phyloP scores from a whole-genome alignment of 1,140 invertebrate genomes.

The Sinella curviseta region DNA sequence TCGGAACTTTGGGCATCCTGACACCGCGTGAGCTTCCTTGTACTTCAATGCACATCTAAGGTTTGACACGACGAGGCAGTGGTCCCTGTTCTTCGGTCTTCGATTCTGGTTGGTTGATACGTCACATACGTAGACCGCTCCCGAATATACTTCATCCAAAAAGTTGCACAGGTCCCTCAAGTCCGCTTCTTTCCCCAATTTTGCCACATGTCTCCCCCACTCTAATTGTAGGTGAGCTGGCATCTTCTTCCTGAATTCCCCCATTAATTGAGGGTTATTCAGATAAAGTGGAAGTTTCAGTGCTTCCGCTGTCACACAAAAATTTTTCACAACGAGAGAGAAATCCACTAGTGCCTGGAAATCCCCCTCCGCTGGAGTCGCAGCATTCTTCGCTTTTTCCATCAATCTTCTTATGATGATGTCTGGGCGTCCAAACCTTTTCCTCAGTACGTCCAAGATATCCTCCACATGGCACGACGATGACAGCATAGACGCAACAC shows the following conservation, averaged over 20 bases:
- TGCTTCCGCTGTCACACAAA: not conserved
- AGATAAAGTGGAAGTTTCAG: not conserved
- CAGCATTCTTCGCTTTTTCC: not conserved
- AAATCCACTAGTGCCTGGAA: conserved; percentile 3
- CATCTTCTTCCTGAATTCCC: not conserved
- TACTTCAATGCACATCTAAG: not conserved
- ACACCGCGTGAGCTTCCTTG: not conserved
- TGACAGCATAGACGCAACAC: not conserved
- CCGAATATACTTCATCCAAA: not conserved
- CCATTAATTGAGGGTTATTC: not conserved
- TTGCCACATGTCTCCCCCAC: not conserved
- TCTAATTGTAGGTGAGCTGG: not conserved
- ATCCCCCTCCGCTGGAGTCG: not conserved
- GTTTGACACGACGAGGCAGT: not conserved
- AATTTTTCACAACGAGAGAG: conserved; percentile 5
- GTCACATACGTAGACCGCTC: not conserved
- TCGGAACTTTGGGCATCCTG: not conserved
- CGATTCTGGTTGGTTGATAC: not conserved
- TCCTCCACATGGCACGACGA: not conserved
- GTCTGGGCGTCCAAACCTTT: conserved; percentile 16
- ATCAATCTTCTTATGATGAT: conserved; percentile 22
- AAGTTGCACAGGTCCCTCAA: not conserved
- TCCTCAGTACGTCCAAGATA: not conserved
- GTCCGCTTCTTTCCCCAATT: not conserved
- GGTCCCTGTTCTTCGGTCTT: not conserved